These are phyloP conservation scores for Sylvilagus bachmani DNA, from an alignment of 2,113 vertebrate genomes.

Conservation along the genomic window DNA sequence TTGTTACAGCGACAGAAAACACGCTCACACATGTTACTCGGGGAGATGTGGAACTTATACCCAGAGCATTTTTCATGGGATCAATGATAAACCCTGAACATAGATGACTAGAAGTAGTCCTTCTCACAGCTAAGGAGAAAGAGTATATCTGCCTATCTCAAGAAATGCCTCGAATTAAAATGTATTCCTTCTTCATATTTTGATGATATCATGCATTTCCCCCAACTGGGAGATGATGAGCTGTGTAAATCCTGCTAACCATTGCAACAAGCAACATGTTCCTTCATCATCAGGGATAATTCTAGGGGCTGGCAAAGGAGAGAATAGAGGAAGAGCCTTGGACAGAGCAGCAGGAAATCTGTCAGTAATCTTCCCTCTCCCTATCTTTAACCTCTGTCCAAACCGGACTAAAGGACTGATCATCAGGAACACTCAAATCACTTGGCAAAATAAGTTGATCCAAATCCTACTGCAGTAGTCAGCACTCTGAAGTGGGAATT, in stretches of 20 bases:
- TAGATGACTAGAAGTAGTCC: conserved; percentile 12
- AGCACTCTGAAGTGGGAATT: conserved; percentile 37
- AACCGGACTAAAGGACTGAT: conserved; percentile 6
- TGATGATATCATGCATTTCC: background rate
- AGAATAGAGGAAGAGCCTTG: background rate
- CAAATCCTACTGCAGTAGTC: conserved; percentile 29
- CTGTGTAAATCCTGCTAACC: background rate
- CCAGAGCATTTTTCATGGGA: background rate
- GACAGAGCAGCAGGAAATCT: background rate
- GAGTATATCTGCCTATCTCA: background rate
- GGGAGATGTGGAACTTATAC: background rate
- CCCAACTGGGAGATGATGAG: background rate
- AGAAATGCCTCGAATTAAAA: background rate
- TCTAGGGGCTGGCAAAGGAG: background rate
- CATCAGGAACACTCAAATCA: conserved; percentile 20
- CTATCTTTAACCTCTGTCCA: background rate
- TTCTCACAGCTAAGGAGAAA: background rate
- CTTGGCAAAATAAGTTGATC: conserved; percentile 30
- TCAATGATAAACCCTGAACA: background rate
- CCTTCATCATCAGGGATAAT: background rate
- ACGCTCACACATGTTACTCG: background rate
- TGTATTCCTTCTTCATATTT: background rate
- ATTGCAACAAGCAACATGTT: background rate
- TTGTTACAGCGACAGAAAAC: background rate
- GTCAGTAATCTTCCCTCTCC: background rate